Base-by-base conservation (phyloP, 2,888 invertebrate genomes). In the Melinaea menophilus region DNA sequence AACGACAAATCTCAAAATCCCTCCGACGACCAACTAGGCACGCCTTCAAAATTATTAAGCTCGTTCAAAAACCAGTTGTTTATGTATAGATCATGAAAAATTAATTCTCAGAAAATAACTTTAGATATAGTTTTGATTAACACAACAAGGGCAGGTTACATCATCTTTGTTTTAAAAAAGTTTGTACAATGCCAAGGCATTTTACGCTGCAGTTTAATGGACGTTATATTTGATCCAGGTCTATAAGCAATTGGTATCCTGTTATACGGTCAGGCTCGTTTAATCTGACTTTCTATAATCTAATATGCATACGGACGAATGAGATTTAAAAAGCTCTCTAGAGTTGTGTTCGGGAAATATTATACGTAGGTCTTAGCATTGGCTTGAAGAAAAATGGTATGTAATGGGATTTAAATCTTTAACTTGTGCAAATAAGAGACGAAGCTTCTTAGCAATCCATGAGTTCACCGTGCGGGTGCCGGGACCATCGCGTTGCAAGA, bases 41-140 rank as follows among this genome's bases (percentile, higher is more conserved):
- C 89, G 90, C 85, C 84, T 86, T 84, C 81, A 77, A 88, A 88
- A 88, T 88, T 82, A 84, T 83, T 88, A 88, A 88, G 82, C 86
- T 82, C 84, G 84, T 84, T 81, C 71, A 71, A 75, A 73, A 71
- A 71, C 71, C 68, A 74, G 73, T 72, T 73, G 59, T 62, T 55
- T 22, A 22, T n/a, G n/a, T n/a, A n/a, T n/a, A n/a, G n/a, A n/a
- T n/a, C n/a, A n/a, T 22, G 22, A 3, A 83, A 76, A 74, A 37
- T 58, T 5, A 61, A 72, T 77, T 68, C 35, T 80, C 72, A 33
- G 0, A 0, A 3, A 13, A 41, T 0, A 0, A 0, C 0, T 33
- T 70, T 78, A 67, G 73, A 69, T 59, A 60, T n/a, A 71, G 64
- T 72, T 73, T 75, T 0, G 2, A 41, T 61, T 58, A 56, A 5